These are phyloP conservation scores for Coracias cyanogaster DNA, from an alignment of 2,797 vertebrate genomes.

Conservation along the genomic window DNA sequence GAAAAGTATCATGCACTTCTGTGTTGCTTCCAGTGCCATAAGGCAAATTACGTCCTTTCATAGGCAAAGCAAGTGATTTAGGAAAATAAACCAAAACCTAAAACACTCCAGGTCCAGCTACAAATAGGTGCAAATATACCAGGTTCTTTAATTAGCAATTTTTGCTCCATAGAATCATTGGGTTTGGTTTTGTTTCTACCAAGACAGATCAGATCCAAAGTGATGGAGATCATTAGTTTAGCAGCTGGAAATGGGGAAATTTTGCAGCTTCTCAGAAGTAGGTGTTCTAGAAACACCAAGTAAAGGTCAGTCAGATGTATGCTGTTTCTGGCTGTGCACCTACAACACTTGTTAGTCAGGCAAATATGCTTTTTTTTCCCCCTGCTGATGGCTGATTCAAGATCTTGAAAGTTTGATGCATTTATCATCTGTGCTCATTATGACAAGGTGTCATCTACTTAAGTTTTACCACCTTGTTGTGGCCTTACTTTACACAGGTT, in stretches of 20 bases:
- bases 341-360: neutral
- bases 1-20: accelerated
- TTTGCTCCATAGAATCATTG: neutral
- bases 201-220: neutral
- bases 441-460: neutral
- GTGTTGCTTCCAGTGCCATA: neutral
- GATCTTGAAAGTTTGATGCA: neutral
- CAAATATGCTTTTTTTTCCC: neutral
- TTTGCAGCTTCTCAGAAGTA: neutral
- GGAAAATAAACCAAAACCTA: neutral
- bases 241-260: neutral
- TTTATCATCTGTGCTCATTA: neutral
- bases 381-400: neutral
- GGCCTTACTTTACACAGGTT: neutral
- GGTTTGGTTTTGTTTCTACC: neutral
- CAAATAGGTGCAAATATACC: neutral
- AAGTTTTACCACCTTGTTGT: neutral
- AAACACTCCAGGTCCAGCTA: neutral
- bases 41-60: conserved; percentile 40
- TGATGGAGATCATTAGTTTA: neutral
- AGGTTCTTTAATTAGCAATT: conserved; percentile 20
- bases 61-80: conserved; percentile 40
- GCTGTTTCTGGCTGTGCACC: neutral
- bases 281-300: neutral
- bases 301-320: neutral